phyloP scores from a whole-genome alignment of 1,140 invertebrate species.

The Hormaphis cornu region DNA sequence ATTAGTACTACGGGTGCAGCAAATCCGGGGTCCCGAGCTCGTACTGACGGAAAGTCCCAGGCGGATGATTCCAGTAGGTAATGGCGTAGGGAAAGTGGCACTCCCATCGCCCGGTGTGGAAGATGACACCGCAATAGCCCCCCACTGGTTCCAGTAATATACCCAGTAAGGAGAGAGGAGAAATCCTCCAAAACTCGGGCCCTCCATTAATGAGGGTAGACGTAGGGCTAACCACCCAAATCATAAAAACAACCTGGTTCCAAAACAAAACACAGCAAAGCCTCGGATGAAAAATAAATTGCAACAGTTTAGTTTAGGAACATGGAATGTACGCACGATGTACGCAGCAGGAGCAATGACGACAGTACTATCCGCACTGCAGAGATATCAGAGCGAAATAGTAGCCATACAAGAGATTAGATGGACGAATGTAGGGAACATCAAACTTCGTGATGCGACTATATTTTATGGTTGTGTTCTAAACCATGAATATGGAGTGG shows the following conservation, averaged over 20 bases:
- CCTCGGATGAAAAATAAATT: slow-evolving; percentile 17
- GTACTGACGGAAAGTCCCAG: not conserved
- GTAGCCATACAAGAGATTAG: not conserved
- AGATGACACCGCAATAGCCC: not conserved
- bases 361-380: slow-evolving; percentile 28
- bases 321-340: slow-evolving; percentile 34
- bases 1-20: not conserved
- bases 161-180: not conserved
- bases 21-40: not conserved
- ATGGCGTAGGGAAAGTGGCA: not conserved
- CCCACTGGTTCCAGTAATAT: not conserved
- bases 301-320: slow-evolving; percentile 22
- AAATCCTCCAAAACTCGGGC: slow-evolving; percentile 4
- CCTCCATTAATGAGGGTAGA: slow-evolving; percentile 11
- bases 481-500: not conserved
- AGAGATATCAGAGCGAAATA: not conserved
- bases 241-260: slow-evolving; percentile 27
- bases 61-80: not conserved
- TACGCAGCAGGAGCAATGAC: not conserved
- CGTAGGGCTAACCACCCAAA: slow-evolving; percentile 33
- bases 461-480: not conserved
- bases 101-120: not conserved
- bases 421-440: slow-evolving; percentile 3
- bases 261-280: slow-evolving; percentile 22
- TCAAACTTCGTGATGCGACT: not conserved